Conservation (phyloP, 2,888 invertebrate species). For the Volucella inanis region DNA sequence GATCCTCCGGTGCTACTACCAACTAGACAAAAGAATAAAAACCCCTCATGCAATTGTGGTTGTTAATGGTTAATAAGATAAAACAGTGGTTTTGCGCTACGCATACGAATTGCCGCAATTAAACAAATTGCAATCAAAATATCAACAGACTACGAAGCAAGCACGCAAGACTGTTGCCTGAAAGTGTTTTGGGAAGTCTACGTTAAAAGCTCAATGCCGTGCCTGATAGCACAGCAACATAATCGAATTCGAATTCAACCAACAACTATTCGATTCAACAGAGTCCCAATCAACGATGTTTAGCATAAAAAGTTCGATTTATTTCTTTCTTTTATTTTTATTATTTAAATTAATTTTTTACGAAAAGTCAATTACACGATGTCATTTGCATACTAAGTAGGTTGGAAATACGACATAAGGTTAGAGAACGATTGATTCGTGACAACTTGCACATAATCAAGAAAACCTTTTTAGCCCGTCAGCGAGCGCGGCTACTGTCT, state of each 20-base stretch:
- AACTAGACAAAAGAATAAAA: constrained; percentile 37
- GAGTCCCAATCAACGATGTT: constrained; percentile 28
- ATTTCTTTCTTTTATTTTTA: background rate
- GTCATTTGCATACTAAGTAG: constrained; percentile 50
- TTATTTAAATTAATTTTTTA: constrained; percentile 29
- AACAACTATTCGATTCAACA: constrained; percentile 28
- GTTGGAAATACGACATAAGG: constrained; percentile 2
- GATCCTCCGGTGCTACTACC: constrained; percentile 41
- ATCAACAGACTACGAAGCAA: constrained; percentile 39
- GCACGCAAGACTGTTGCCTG: background rate
- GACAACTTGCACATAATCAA: constrained; percentile 60
- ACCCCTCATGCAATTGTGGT: constrained; percentile 33
- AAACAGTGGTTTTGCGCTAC: constrained; percentile 24
- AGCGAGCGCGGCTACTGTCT: background rate
- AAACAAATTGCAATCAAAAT: constrained; percentile 44
- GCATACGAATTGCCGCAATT: constrained; percentile 58
- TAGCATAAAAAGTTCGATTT: background rate
- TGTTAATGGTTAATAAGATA: constrained; percentile 63
- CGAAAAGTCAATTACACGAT: constrained; percentile 44
- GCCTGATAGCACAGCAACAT: constrained; percentile 19
- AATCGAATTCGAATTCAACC: constrained; percentile 1
- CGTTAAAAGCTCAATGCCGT: constrained; percentile 50
- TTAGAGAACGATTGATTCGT: constrained; percentile 56
- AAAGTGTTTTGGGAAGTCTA: constrained; percentile 44
- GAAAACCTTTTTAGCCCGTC: background rate